These are phyloP conservation scores for Noturus placidus DNA, from an alignment of 2,113 vertebrate genomes.

Conservation along the genomic window DNA sequence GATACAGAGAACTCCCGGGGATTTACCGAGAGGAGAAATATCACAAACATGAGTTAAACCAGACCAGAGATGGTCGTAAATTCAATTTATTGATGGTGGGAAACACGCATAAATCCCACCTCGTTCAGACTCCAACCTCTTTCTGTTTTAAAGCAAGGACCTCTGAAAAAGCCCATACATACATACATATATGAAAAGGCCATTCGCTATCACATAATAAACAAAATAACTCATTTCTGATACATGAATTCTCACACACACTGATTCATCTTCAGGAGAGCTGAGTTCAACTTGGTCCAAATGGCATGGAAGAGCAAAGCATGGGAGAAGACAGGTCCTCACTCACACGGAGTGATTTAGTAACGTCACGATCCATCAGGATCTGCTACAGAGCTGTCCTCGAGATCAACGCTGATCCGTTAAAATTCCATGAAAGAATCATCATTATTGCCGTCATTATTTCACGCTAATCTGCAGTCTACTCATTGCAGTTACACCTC, in stretches of 20 bases:
- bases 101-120: neutral
- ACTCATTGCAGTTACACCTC: neutral
- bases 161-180: neutral
- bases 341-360: neutral
- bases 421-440: neutral
- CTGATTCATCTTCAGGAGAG: neutral
- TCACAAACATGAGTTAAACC: constrained; percentile 8
- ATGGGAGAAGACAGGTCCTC: neutral
- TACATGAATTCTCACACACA: neutral
- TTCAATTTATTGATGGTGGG: constrained; percentile 28
- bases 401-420: neutral
- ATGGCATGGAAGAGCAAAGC: neutral
- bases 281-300: neutral
- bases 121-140: neutral
- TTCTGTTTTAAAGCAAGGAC: neutral
- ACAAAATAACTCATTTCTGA: neutral
- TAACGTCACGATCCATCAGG: neutral
- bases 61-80: constrained; percentile 23
- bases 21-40: neutral
- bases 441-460: neutral
- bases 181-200: neutral
- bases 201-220: neutral
- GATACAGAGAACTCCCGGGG: neutral
- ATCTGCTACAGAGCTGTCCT: neutral
- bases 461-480: neutral